These are phyloP conservation scores for Takifugu ocellatus DNA, from an alignment of 2,797 vertebrate species.

Conservation along the genomic window DNA sequence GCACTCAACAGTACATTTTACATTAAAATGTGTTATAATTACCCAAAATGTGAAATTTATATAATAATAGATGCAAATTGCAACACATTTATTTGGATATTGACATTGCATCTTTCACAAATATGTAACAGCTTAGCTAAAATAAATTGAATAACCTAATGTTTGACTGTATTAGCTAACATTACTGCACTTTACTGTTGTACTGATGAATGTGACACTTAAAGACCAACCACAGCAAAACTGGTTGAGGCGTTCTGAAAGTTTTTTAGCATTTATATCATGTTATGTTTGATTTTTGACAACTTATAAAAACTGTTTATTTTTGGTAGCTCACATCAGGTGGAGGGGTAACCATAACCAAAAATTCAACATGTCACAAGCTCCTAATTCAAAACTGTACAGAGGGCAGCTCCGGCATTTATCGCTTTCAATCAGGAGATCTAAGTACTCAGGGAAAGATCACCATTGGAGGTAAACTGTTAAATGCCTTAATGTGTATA, in stretches of 20 bases:
- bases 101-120: neutral
- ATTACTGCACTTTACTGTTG: too few species aligned
- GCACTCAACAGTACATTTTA: neutral
- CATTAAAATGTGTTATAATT: too few species aligned
- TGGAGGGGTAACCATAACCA: conserved; percentile 60
- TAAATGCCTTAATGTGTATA: neutral
- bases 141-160: too few species aligned
- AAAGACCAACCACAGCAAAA: too few species aligned
- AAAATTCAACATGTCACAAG: conserved; percentile 70
- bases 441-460: conserved; percentile 72
- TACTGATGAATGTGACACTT: too few species aligned
- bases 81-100: neutral
- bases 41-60: too few species aligned
- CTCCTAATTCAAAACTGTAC: conserved; percentile 64
- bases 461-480: conserved; percentile 74
- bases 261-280: too few species aligned
- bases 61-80: neutral
- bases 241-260: too few species aligned
- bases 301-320: neutral
- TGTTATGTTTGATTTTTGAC: neutral
- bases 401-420: conserved; percentile 72
- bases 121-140: too few species aligned
- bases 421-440: conserved; percentile 74
- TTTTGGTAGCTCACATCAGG: conserved; percentile 65
- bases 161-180: too few species aligned